Percentiles rank a stretch among this genome's conserved stretches.
Evolutionary conservation across 2,113 vertebrate species (phyloP).

Genomic region (Siphamia tubifer): DNA sequence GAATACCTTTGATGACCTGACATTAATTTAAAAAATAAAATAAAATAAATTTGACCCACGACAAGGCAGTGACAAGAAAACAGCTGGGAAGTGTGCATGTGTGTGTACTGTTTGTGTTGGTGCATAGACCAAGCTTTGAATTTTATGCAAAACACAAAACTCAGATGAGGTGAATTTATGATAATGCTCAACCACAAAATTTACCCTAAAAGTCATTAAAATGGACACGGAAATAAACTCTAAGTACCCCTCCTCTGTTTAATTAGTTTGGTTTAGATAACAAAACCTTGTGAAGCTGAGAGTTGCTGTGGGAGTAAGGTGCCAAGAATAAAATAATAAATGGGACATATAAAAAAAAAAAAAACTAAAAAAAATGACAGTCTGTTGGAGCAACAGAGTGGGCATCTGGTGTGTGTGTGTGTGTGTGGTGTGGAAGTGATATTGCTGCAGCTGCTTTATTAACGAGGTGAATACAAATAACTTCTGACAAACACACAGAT

Average conservation of each 20-base stretch:
- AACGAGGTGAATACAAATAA: conserved; percentile 45
- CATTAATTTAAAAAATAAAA: conserved; percentile 18
- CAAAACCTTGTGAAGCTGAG: conserved; percentile 18
- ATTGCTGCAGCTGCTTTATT: conserved; percentile 47
- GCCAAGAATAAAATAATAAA: conserved; percentile 28
- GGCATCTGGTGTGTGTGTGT: conserved; percentile 38
- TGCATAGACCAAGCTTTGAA: neutral
- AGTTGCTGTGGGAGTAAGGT: conserved; percentile 28
- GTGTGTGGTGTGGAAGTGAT: conserved; percentile 41
- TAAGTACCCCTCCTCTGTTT: conserved; percentile 14
- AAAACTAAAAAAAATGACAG: conserved; percentile 28
- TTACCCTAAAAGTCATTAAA: neutral
- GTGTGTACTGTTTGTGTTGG: neutral
- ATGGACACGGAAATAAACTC: conserved; percentile 1
- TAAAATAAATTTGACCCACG: neutral
- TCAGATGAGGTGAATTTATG: neutral
- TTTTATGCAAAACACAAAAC: neutral
- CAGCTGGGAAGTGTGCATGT: neutral
- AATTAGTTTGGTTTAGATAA: conserved; percentile 46
- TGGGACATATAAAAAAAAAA: conserved; percentile 2
- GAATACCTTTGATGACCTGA: conserved; percentile 2
- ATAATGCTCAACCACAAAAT: conserved; percentile 8
- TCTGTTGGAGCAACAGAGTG: conserved; percentile 24
- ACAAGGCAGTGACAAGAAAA: neutral
- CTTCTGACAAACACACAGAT: neutral